Percentiles rank a stretch among this genome's conserved stretches.
phyloP scores from a whole-genome alignment of 2,888 invertebrate genomes.

The Lochmaea crataegi region DNA sequence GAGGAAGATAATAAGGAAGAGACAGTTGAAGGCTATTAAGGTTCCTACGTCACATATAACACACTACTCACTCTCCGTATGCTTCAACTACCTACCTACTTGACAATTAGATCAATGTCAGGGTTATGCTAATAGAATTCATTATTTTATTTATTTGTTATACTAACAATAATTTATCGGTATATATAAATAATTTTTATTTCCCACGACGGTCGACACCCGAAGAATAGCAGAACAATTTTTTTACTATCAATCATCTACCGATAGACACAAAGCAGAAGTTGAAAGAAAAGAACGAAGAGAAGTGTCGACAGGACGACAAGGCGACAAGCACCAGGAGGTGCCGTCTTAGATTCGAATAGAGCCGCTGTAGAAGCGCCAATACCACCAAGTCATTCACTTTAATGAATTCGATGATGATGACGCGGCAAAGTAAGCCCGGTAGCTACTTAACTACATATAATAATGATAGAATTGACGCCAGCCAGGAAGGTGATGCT shows the following conservation, averaged over 20 bases:
- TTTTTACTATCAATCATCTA: conserved; percentile 25
- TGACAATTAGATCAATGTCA: conserved; percentile 38
- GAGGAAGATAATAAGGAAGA: conserved; percentile 48
- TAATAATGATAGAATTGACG: conserved; percentile 63
- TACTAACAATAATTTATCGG: no score
- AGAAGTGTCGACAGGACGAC: conserved; percentile 45
- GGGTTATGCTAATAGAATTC: conserved; percentile 15
- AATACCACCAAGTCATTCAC: conserved; percentile 57
- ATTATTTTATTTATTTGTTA: no score
- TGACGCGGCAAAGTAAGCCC: conserved; percentile 63
- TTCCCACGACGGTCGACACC: no score
- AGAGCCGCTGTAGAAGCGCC: conserved; percentile 33
- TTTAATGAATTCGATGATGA: conserved; percentile 64
- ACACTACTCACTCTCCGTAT: conserved; percentile 5
- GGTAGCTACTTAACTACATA: conserved; percentile 65
- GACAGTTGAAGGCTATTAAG: conserved; percentile 46
- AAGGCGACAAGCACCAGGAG: conserved; percentile 46
- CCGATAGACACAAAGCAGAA: conserved; percentile 21
- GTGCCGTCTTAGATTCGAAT: conserved; percentile 29
- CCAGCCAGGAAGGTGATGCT: conserved; percentile 49
- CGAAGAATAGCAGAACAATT: not conserved
- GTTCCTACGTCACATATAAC: conserved; percentile 36
- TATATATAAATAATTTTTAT: no score
- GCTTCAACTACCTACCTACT: conserved; percentile 28
- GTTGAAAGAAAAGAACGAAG: conserved; percentile 12